Evolutionary conservation across 2,797 vertebrate species (phyloP).

Genomic region (Gymnodraco acuticeps): DNA sequence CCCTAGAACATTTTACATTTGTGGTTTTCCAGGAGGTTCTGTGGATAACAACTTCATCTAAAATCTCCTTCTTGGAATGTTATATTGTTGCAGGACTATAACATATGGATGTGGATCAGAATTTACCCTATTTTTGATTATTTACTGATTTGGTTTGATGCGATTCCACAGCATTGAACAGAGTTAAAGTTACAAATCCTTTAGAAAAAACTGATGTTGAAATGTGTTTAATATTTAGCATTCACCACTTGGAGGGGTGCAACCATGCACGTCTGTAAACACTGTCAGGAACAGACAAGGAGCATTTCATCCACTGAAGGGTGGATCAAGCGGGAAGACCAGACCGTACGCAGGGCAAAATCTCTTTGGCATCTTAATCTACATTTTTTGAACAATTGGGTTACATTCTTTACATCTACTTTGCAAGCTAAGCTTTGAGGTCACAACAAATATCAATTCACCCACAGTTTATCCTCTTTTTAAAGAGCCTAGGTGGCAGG

Average conservation of each 20-base stretch:
- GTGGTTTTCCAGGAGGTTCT: too few species aligned
- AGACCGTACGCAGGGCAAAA: slow-evolving; percentile 20
- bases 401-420: neutral
- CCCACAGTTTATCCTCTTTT: too few species aligned
- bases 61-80: too few species aligned
- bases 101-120: too few species aligned
- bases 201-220: neutral
- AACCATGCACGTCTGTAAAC: slow-evolving; percentile 10
- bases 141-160: too few species aligned
- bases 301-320: slow-evolving; percentile 15
- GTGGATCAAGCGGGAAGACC: neutral
- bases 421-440: neutral
- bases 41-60: too few species aligned
- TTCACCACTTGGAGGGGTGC: slow-evolving; percentile 5
- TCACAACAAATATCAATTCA: neutral
- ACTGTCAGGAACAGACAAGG: slow-evolving; percentile 5
- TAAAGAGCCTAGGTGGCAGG: slow-evolving; percentile 48
- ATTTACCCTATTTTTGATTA: too few species aligned
- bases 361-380: neutral
- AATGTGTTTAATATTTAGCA: slow-evolving; percentile 19
- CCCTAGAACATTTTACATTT: too few species aligned
- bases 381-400: neutral
- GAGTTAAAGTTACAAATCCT: neutral
- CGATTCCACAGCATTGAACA: too few species aligned
- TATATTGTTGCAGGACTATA: too few species aligned